These are phyloP conservation scores for Neogale vison DNA, from an alignment of 2,113 vertebrate species.

Conservation along the genomic window DNA sequence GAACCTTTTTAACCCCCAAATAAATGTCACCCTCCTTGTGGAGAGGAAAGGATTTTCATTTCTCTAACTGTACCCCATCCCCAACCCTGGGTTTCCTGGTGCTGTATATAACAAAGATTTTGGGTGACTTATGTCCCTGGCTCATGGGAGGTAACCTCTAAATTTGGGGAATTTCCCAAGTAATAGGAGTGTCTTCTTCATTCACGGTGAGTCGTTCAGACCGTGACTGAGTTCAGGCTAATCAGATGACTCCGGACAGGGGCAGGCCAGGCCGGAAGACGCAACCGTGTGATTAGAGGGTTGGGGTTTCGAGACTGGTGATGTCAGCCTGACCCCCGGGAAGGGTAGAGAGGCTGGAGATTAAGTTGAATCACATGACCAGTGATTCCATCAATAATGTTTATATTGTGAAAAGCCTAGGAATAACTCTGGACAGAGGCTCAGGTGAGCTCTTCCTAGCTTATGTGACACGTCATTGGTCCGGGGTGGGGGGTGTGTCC, in stretches of 20 bases:
- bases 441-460: not conserved
- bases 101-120: not conserved
- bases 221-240: not conserved
- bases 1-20: not conserved
- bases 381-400: not conserved
- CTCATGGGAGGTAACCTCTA: not conserved
- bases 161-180: not conserved
- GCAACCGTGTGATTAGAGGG: not conserved
- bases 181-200: not conserved
- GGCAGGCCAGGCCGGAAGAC: not conserved
- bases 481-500: not conserved
- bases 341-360: not conserved
- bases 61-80: not conserved
- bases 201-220: not conserved
- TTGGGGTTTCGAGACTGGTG: not conserved
- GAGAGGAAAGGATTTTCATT: not conserved
- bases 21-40: not conserved
- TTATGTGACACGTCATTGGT: too few species aligned
- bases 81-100: not conserved
- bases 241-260: constrained; percentile 2
- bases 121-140: not conserved
- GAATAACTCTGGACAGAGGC: not conserved
- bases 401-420: not conserved
- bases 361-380: not conserved
- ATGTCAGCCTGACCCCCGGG: not conserved